Conservation (phyloP, 2,888 invertebrate species). For the Neoitamus cyanurus region DNA sequence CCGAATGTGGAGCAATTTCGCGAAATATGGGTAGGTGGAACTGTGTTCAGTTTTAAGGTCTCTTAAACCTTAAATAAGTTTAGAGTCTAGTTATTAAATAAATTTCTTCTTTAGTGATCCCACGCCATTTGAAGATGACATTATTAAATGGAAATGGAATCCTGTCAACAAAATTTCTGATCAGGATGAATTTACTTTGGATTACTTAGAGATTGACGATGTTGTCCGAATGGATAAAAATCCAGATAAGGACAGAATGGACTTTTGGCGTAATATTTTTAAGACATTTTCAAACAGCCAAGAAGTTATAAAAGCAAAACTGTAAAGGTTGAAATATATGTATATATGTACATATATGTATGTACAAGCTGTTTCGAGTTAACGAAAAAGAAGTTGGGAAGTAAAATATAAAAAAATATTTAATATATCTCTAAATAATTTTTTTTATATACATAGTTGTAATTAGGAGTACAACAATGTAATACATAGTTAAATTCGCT, state of each 20-base stretch:
- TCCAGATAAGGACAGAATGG: conserved; percentile 60
- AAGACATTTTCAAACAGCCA: conserved; percentile 55
- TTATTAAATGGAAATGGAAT: conserved; percentile 56
- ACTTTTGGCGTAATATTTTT: conserved; percentile 63
- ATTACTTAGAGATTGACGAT: conserved; percentile 59
- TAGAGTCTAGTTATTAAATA: not conserved
- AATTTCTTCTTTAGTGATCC: not conserved
- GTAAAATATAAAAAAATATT: too few species aligned
- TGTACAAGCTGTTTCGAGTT: too few species aligned
- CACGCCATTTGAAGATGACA: not conserved
- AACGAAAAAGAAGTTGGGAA: too few species aligned
- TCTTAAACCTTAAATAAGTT: too few species aligned
- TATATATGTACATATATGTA: too few species aligned
- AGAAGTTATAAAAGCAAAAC: not conserved
- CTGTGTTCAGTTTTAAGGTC: not conserved
- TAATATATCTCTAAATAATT: too few species aligned
- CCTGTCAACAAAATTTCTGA: conserved; percentile 55
- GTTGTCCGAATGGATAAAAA: conserved; percentile 58
- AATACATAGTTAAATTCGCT: too few species aligned
- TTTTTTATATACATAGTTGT: too few species aligned
- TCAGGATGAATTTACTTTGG: conserved; percentile 55
- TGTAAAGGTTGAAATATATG: not conserved
- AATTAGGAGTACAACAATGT: too few species aligned
- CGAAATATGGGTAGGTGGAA: conserved; percentile 67
- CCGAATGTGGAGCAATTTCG: conserved; percentile 74